Base-by-base conservation (phyloP, 2,113 vertebrate genomes). In the Suncus etruscus region DNA sequence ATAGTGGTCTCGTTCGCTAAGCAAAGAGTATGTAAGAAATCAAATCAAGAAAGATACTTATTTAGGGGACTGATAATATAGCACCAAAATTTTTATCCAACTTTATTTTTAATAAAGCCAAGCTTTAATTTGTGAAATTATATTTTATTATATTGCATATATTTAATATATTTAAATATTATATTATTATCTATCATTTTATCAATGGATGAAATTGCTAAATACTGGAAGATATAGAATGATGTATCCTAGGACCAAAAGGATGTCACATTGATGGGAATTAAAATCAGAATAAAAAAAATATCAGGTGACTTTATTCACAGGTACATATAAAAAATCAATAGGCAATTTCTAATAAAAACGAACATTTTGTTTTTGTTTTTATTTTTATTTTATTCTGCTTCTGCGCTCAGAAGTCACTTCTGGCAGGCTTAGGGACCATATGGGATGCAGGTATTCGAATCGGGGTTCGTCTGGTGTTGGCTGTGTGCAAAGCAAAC, bases 121-220 rank as follows among this genome's bases (percentile, higher is more conserved):
- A 76, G 16, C 75, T 75, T 63, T 70, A 84, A 63, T 70, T 87
- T 72, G 25, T 4, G 66, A 80, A 91, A 65, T 9, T 15, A 11
- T 86, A n/a, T 83, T 86, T 94, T 83, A 68, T 48, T 54, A 87
- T 2, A 14, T 94, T 80, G 76, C 1, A 83, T 92, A 81, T 12
- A 84, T 9, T 18, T 29, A 29, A 66, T 29, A 11, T 58, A 66
- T 66, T 65, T 66, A 84, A 45, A 32, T 47, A 24, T 92, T 47
- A 29, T 79, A 11, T 79, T 75, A 32, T 12, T 76, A 51, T 24
- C 11, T 86, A 69, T 74, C 45, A 63, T 39, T 70, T 91, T 83
- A 92, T 47, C 50, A 80, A 51, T 39, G 58, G 48, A n/a, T 66
- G 72, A 89, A 68, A 39, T 90, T 51, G 70, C 1, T 27, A 12